Base-by-base conservation (phyloP, 2,113 vertebrate genomes). In the Podilymbus podiceps region DNA sequence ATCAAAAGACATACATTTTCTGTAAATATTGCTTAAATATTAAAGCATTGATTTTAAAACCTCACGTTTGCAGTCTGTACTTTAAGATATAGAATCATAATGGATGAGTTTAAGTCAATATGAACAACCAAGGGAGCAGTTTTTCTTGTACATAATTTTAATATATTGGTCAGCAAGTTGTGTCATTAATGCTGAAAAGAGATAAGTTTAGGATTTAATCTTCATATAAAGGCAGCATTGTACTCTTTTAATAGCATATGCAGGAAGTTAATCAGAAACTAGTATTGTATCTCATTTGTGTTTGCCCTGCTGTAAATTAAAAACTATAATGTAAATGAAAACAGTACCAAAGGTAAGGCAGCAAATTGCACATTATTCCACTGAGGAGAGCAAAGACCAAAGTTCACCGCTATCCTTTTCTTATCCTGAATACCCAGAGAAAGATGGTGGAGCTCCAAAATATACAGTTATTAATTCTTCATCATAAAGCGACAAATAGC, bases 251-350 rank as follows among this genome's bases (percentile, higher is more conserved):
- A 79, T 38, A 92, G 59, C 56, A 91, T 78, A 9, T 53, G 8
- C 38, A 63, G 59, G 16, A 96, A 89, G 44, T 85, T 95, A 97
- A 93, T 84, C 46, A 5, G 75, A 88, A 97, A 83, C 12, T 67
- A 55, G 49, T 67, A 96, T 93, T 44, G 46, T 63, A 72, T 96
- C 96, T 93, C 55, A 78, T 90, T 94, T 96, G 55, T 91, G n/a
- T 58, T 67, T 93, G 20, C 22, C 71, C 63, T 49, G 60, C 55
- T 93, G 73, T 69, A 96, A 97, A 96, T 68, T 94, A 66, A 97
- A 95, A 84, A 91, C 11, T 42, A 40, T 60, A 95, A 93, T 40
- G 47, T 64, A 94, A 93, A 91, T 80, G 62, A 58, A 95, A 96
- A 95, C 46, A 68, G 72, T 78, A 80, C 67, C 20, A 85, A 92